These are phyloP conservation scores for Ditula angustiorana DNA, from an alignment of 2,888 invertebrate species.

Conservation along the genomic window DNA sequence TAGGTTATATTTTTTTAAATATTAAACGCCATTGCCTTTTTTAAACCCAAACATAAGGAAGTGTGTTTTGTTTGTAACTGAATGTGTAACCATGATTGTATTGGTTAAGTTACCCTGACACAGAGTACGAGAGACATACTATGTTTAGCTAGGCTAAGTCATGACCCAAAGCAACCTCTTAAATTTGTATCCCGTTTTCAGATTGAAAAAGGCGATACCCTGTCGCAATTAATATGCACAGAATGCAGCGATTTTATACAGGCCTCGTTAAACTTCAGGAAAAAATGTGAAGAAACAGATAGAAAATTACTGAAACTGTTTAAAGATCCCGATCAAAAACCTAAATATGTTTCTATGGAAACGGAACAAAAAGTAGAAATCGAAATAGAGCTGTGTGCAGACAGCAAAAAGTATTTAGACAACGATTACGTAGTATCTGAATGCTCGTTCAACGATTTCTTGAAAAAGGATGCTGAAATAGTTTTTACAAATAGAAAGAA, in stretches of 20 bases:
- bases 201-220: not conserved
- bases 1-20: too few species aligned
- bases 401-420: not conserved
- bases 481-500: not conserved
- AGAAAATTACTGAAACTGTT: not conserved
- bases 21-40: too few species aligned
- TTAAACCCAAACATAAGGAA: too few species aligned
- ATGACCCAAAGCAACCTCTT: too few species aligned
- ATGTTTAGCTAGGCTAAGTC: too few species aligned
- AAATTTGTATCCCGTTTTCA: too few species aligned
- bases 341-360: too few species aligned
- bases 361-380: not conserved
- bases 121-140: too few species aligned
- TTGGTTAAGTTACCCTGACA: too few species aligned
- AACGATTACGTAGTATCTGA: not conserved
- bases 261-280: not conserved
- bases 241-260: not conserved
- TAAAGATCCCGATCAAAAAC: not conserved
- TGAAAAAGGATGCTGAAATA: not conserved
- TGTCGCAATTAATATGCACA: not conserved
- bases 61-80: too few species aligned
- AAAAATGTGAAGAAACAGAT: not conserved
- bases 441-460: not conserved
- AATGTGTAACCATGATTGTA: too few species aligned
- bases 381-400: not conserved